These are phyloP conservation scores for Crotophaga sulcirostris DNA, from an alignment of 2,113 vertebrate species.

Conservation along the genomic window DNA sequence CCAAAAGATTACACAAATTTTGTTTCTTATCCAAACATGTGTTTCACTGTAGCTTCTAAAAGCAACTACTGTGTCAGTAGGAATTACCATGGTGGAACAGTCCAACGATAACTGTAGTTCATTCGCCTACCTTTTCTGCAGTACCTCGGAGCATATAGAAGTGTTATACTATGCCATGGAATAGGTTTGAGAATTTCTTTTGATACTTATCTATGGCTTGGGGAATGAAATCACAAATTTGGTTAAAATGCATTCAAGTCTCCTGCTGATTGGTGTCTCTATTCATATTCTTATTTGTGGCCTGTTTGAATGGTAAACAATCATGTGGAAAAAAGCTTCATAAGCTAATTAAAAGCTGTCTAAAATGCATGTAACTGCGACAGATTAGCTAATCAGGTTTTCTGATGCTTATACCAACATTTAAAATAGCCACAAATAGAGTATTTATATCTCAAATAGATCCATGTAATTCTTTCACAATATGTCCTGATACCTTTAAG, in stretches of 20 bases:
- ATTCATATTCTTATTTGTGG: neutral
- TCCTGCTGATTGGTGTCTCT: neutral
- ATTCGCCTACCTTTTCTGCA: neutral
- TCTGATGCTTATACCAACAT: neutral
- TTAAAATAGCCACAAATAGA: neutral
- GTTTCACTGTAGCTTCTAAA: neutral
- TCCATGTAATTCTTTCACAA: neutral
- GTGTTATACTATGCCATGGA: neutral
- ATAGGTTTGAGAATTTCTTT: neutral
- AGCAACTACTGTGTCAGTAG: neutral
- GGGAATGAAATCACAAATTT: neutral
- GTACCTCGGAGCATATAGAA: neutral
- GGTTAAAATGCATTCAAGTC: neutral
- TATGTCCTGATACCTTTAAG: neutral
- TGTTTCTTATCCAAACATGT: neutral
- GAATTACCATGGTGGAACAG: neutral
- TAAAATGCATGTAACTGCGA: neutral
- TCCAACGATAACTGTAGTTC: neutral
- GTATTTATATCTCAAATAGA: neutral
- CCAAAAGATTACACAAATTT: neutral
- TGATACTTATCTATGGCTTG: neutral
- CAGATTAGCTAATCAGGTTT: neutral
- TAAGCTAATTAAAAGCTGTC: neutral
- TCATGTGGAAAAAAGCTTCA: neutral
- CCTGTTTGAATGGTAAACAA: neutral